phyloP scores from a whole-genome alignment of 1,140 invertebrate species.

The Dendroctonus ponderosae region DNA sequence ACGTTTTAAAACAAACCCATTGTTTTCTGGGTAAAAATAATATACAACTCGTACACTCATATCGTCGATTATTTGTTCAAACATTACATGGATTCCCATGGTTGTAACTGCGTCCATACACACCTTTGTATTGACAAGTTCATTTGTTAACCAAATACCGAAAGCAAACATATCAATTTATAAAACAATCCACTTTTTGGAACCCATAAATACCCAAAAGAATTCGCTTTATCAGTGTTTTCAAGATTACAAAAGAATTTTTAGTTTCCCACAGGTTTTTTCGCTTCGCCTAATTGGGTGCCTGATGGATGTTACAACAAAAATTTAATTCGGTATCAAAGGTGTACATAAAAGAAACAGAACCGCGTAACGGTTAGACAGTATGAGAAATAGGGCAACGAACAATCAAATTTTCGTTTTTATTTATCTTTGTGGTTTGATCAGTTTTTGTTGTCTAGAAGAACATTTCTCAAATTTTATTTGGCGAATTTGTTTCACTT shows the following conservation, averaged over 20 bases:
- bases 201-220: conserved; percentile 25
- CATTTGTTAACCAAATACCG: conserved; percentile 31
- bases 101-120: conserved; percentile 25
- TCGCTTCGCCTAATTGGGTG: background rate
- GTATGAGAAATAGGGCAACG: conserved; percentile 13
- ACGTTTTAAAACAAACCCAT: conserved; percentile 4
- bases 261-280: conserved; percentile 22
- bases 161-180: conserved; percentile 30
- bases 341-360: background rate
- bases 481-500: conserved; percentile 21
- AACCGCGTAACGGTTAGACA: background rate
- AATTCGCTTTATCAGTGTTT: conserved; percentile 29
- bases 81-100: conserved; percentile 30
- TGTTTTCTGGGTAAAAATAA: conserved; percentile 8
- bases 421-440: conserved; percentile 11
- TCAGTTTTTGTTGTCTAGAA: conserved; percentile 12
- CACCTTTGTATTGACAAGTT: conserved; percentile 31
- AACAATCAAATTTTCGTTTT: conserved; percentile 13
- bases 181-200: conserved; percentile 31
- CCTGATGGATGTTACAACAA: background rate
- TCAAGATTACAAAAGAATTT: conserved; percentile 23
- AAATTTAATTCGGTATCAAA: too few relatives aligned
- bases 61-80: conserved; percentile 22
- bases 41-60: conserved; percentile 1
- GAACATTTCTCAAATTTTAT: conserved; percentile 3